These are phyloP conservation scores for Chlorops oryzae DNA, from an alignment of 1,140 invertebrate species.

Conservation along the genomic window DNA sequence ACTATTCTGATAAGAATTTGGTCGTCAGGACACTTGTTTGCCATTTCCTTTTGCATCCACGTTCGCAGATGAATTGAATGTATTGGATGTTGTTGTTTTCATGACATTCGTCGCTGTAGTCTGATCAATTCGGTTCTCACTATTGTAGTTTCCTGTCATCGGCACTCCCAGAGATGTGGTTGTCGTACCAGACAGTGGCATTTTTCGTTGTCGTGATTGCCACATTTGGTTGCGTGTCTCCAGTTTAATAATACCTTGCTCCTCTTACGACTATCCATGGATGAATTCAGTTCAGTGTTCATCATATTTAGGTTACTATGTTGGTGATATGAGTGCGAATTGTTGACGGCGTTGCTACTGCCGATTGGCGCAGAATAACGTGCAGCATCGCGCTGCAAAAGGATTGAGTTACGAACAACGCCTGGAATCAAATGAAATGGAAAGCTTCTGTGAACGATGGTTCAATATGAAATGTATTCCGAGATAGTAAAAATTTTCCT, in stretches of 20 bases:
- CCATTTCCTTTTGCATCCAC: too few relatives aligned
- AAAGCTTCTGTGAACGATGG: not conserved
- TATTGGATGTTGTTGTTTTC: not conserved
- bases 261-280: not conserved
- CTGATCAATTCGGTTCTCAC: not conserved
- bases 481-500: not conserved
- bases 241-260: not conserved
- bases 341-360: not conserved
- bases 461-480: not conserved
- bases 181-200: not conserved
- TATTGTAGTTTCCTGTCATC: conserved; percentile 3
- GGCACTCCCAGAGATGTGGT: not conserved
- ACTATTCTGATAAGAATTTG: too few relatives aligned
- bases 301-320: not conserved
- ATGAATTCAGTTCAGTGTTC: conserved; percentile 6
- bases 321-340: not conserved
- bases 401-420: conserved; percentile 7
- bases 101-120: not conserved
- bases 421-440: conserved; percentile 8
- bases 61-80: not conserved
- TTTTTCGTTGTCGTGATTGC: too few relatives aligned
- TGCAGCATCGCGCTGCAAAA: conserved; percentile 7
- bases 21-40: too few relatives aligned
- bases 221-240: not conserved
- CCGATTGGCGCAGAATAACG: conserved; percentile 14